These are phyloP conservation scores for Parapristionchus giblindavisi DNA, from an alignment of 2,888 invertebrate genomes.

Conservation along the genomic window DNA sequence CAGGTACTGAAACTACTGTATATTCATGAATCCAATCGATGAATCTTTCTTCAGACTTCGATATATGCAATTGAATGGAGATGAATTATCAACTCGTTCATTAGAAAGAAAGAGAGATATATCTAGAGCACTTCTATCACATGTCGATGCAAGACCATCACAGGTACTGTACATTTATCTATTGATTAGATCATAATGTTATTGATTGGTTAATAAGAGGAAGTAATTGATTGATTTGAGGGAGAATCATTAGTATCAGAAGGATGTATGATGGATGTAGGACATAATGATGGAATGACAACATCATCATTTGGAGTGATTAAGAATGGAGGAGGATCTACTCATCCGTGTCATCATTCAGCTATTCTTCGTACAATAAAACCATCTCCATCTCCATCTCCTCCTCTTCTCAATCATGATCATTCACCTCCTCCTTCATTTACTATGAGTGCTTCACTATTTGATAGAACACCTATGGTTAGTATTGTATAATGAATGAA, in stretches of 20 bases:
- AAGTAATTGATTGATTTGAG: no score
- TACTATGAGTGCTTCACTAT: slow-evolving; percentile 20
- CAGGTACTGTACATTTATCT: background rate
- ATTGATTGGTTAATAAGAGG: background rate
- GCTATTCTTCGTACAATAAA: slow-evolving; percentile 7
- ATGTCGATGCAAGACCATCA: slow-evolving; percentile 22
- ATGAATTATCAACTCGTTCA: slow-evolving; percentile 29
- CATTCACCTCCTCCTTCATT: slow-evolving; percentile 35
- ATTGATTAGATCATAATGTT: background rate
- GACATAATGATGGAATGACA: background rate
- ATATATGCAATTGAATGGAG: slow-evolving; percentile 29
- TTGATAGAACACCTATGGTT: slow-evolving; percentile 32
- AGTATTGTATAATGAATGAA: slow-evolving; percentile 19
- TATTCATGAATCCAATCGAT: background rate
- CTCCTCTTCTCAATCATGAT: slow-evolving; percentile 5
- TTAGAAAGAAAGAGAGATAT: slow-evolving; percentile 6
- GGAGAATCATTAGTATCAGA: no score
- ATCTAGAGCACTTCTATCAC: slow-evolving; percentile 25
- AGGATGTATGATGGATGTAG: background rate
- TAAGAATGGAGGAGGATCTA: background rate
- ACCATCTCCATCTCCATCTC: background rate
- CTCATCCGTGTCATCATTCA: slow-evolving; percentile 1
- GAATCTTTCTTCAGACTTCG: slow-evolving; percentile 14
- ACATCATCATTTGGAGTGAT: slow-evolving; percentile 25
- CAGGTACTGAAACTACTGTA: background rate